Conservation (phyloP, 1,140 invertebrate genomes). For the Drosophila asahinai region DNA sequence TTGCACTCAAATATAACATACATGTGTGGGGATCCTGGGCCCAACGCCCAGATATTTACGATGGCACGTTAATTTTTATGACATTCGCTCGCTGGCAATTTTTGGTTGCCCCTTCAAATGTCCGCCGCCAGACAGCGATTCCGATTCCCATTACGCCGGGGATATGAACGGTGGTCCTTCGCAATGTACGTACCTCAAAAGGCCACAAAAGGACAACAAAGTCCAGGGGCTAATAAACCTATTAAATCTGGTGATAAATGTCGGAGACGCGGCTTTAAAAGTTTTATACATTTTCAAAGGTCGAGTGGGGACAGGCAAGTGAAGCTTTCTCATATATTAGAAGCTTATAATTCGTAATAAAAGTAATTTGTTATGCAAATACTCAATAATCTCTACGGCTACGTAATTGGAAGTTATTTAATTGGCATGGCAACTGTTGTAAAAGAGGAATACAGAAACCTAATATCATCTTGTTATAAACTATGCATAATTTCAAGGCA, state of each 20-base stretch:
- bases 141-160: conserved; percentile 30
- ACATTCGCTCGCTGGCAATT: conserved; percentile 59
- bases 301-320: background rate
- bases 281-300: background rate
- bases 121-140: conserved; percentile 45
- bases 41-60: conserved; percentile 66
- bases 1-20: conserved; percentile 67
- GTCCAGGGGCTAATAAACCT: conserved; percentile 39
- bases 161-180: conserved; percentile 11
- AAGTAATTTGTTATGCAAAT: background rate
- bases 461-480: too few species aligned
- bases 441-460: background rate
- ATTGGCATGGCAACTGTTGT: conserved; percentile 1
- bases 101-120: conserved; percentile 24
- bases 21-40: conserved; percentile 13
- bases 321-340: background rate
- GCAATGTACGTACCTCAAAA: conserved; percentile 18
- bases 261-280: conserved; percentile 3
- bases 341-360: conserved; percentile 1
- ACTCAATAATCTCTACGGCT: background rate
- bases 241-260: conserved; percentile 41
- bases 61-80: conserved; percentile 78
- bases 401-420: background rate
- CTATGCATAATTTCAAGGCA: too few species aligned
- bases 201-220: conserved; percentile 16